Conservation (phyloP, 2,113 vertebrate genomes). For the Amblyopsis rosae region DNA sequence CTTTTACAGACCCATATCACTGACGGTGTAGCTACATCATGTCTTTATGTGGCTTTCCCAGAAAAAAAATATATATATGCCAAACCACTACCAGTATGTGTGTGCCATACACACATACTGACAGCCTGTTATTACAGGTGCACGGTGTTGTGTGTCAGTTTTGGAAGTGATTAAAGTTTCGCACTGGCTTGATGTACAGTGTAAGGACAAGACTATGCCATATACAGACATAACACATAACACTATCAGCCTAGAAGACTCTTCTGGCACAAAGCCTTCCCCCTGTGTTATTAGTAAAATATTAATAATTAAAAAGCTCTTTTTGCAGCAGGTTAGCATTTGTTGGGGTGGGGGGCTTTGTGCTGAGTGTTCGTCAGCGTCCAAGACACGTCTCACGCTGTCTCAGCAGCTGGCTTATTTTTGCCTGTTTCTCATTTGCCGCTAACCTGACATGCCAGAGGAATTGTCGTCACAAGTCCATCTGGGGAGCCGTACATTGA, state of each 20-base stretch:
- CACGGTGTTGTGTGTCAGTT: slow-evolving; percentile 51
- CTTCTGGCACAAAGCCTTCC: neutral
- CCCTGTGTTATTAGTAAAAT: neutral
- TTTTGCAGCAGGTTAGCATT: neutral
- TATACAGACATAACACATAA: neutral
- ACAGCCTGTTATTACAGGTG: slow-evolving; percentile 66
- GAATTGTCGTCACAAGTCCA: no score
- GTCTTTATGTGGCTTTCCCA: slow-evolving; percentile 56
- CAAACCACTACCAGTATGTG: slow-evolving; percentile 27
- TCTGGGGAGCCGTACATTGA: no score
- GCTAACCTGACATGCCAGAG: no score
- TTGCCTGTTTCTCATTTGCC: slow-evolving; percentile 29
- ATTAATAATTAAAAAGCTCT: slow-evolving; percentile 1
- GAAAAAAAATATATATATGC: slow-evolving; percentile 19
- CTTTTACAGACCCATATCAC: slow-evolving; percentile 39
- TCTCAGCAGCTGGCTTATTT: slow-evolving; percentile 49
- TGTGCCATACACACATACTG: slow-evolving; percentile 34
- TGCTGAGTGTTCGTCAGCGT: slow-evolving; percentile 15
- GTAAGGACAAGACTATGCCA: slow-evolving; percentile 13
- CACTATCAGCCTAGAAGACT: neutral
- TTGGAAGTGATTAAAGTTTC: slow-evolving; percentile 40
- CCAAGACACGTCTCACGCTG: slow-evolving; percentile 19
- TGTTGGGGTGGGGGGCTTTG: slow-evolving; percentile 2
- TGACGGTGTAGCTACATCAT: slow-evolving; percentile 33
- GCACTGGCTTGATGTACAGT: slow-evolving; percentile 9